Base-by-base conservation (phyloP, 2,797 vertebrate genomes). In the Pithecia hirsuta region DNA sequence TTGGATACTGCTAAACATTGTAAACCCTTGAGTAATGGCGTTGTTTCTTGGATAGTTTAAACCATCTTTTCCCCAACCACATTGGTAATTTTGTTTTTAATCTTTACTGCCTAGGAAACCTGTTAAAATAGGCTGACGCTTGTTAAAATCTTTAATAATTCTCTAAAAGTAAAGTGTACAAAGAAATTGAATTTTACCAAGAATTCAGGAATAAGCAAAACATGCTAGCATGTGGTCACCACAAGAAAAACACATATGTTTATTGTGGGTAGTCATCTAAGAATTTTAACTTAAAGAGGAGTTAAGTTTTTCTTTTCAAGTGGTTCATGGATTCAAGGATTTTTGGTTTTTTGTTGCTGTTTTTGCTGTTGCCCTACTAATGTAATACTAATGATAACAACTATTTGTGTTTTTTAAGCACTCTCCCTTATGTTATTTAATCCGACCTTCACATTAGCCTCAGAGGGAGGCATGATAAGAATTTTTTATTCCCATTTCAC, bases 21-120 rank as follows among this genome's bases (percentile, higher is more conserved):
- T 92, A 70, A 86, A 93, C 82, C 91, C 79, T 93, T 89, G 55
- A 95, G 91, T 96, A 94, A 97, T 92, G 39, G 97, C 89, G 39
- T 57, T 70, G 91, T 93, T 95, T 92, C 59, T 70, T 70, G 20
- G 88, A 74, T 50, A 93, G 20, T 92, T 96, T 95, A 95, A 96
- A 95, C 57, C 52, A 15, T 46, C 36, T 92, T 96, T 96, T 94
- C 44, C 24, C 36, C 55, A 28, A 72, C 28, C 26, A 55, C 44
- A 44, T 11, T 94, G 55, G 26, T 93, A 85, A 89, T 48, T 95
- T 93, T 59, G 13, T 59, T 85, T 95, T 87, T 82, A 79, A 52
- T 95, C 57, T 96, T 96, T 92, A 80, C 83, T 93, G 26, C 22
- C 19, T 91, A 91, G 44, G 91, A 96, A 95, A 74, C 0, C 44